These are phyloP conservation scores for Boloria euphrosyne DNA, from an alignment of 2,888 invertebrate species.

Conservation along the genomic window DNA sequence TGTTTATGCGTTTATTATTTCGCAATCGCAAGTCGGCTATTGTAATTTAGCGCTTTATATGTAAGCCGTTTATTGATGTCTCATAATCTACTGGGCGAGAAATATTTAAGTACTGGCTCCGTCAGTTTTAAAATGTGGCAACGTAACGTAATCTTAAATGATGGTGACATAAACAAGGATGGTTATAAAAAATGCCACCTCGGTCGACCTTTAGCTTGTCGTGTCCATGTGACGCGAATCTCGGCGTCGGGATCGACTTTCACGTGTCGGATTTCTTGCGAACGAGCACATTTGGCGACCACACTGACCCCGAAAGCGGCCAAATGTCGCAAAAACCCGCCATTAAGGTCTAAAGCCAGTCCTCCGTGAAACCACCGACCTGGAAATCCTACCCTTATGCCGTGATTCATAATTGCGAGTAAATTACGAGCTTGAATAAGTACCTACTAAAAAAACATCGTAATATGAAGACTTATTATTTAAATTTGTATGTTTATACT, in stretches of 20 bases:
- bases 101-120: constrained; percentile 12
- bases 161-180: constrained; percentile 56
- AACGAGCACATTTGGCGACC: constrained; percentile 71
- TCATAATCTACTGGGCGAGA: constrained; percentile 32
- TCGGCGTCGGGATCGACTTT: constrained; percentile 59
- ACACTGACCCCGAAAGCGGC: constrained; percentile 57
- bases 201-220: constrained; percentile 71
- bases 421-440: neutral
- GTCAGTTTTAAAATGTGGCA: constrained; percentile 28
- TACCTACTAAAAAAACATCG: neutral
- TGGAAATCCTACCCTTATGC: constrained; percentile 41
- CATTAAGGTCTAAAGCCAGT: constrained; percentile 59
- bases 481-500: constrained; percentile 11
- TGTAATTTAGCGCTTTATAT: constrained; percentile 61
- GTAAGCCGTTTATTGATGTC: constrained; percentile 52
- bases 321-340: constrained; percentile 66
- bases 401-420: constrained; percentile 45
- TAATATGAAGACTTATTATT: neutral
- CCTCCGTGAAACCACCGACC: constrained; percentile 54
- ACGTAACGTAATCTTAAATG: constrained; percentile 36
- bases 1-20: constrained; percentile 67
- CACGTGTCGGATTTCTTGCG: constrained; percentile 64
- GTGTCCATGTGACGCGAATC: constrained; percentile 75
- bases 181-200: constrained; percentile 68
- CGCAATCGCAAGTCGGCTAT: constrained; percentile 54